These are phyloP conservation scores for Leucoraja erinaceus DNA, from an alignment of 2,113 vertebrate genomes.

Conservation along the genomic window DNA sequence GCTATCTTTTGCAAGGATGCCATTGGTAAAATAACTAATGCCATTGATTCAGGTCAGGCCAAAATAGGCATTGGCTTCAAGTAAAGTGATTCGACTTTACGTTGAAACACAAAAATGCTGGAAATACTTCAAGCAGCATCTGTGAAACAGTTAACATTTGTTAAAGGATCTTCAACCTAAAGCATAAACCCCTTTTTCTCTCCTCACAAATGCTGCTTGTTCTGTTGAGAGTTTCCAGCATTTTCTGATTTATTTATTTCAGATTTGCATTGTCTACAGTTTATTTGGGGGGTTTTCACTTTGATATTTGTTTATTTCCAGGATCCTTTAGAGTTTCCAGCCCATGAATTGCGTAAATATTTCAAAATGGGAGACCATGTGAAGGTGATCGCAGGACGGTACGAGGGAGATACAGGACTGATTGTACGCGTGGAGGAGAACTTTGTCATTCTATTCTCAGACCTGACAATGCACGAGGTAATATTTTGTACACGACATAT, in stretches of 20 bases:
- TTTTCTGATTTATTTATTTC: too few species aligned
- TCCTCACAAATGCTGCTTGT: too few species aligned
- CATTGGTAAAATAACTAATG: too few species aligned
- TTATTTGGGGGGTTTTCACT: too few species aligned
- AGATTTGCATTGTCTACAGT: too few species aligned
- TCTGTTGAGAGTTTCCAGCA: too few species aligned
- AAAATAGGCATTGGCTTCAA: background rate
- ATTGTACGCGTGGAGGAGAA: constrained; percentile 93
- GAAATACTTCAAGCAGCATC: too few species aligned
- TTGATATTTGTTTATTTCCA: constrained; percentile 39
- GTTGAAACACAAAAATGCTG: too few species aligned
- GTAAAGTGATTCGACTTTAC: background rate
- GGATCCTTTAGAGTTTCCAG: constrained; percentile 92
- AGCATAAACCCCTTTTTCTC: too few species aligned
- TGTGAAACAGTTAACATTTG: too few species aligned
- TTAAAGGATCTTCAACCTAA: too few species aligned
- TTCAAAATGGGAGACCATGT: constrained; percentile 95
- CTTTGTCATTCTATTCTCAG: constrained; percentile 90
- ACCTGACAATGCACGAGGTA: constrained; percentile 93
- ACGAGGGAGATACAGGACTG: constrained; percentile 86
- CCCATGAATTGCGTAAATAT: constrained; percentile 86
- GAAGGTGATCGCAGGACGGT: constrained; percentile 87
- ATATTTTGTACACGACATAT: background rate
- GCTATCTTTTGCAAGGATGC: too few species aligned
- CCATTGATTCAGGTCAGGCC: background rate